Evolutionary conservation across 2,888 invertebrate species (phyloP).

Genomic region (Euphydryas editha): DNA sequence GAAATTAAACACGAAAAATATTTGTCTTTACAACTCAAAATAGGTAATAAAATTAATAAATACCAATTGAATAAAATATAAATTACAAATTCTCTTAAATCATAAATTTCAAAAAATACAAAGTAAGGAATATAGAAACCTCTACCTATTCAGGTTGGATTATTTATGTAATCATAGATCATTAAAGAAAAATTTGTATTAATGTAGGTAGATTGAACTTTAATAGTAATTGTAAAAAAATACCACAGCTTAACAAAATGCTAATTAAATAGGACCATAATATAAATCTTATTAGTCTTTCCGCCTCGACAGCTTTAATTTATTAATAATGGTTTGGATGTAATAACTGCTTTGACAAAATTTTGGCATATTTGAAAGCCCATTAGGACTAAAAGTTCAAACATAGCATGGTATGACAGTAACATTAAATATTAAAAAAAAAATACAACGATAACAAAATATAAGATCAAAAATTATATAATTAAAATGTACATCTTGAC

Average conservation of each 20-base stretch:
- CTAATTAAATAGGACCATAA: too few relatives aligned
- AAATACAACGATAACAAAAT: not conserved
- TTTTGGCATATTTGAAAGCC: too few relatives aligned
- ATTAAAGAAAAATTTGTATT: not conserved
- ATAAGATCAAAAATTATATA: not conserved
- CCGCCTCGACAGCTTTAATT: too few relatives aligned
- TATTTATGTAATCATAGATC: not conserved
- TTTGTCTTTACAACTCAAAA: not conserved
- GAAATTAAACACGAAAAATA: not conserved
- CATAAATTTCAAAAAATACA: not conserved
- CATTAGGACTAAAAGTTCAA: too few relatives aligned
- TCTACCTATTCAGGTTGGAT: not conserved
- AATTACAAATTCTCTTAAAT: not conserved
- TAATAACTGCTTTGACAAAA: too few relatives aligned
- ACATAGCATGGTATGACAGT: too few relatives aligned
- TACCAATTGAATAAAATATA: not conserved
- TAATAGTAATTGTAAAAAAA: too few relatives aligned
- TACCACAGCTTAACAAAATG: too few relatives aligned
- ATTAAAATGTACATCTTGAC: not conserved
- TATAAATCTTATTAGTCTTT: too few relatives aligned
- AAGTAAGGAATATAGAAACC: not conserved
- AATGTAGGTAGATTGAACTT: too few relatives aligned
- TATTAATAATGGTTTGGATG: too few relatives aligned
- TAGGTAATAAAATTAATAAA: not conserved
- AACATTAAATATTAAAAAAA: not conserved